Conservation (phyloP, 2,888 invertebrate genomes). For the Laspeyria flexula region DNA sequence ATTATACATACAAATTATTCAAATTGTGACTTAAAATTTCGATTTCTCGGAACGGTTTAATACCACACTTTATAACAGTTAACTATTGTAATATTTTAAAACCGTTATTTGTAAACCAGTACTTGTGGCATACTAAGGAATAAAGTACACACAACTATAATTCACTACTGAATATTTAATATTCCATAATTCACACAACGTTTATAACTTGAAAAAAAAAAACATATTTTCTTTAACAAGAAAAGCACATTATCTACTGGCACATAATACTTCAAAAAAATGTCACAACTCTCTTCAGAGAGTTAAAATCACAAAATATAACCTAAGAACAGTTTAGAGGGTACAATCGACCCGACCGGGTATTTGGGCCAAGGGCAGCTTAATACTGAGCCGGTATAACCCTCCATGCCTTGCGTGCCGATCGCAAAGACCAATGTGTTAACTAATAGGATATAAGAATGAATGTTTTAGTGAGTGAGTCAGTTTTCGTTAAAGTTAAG, state of each 20-base stretch:
- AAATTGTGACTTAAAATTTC: too few species aligned
- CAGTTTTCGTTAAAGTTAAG: not conserved
- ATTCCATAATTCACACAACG: too few species aligned
- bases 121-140: too few species aligned
- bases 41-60: too few species aligned
- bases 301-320: slow-evolving; percentile 1
- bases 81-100: too few species aligned
- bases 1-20: too few species aligned
- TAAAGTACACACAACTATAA: too few species aligned
- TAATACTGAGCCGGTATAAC: slow-evolving; percentile 21
- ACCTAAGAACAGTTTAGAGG: slow-evolving; percentile 13
- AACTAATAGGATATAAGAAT: slow-evolving; percentile 1
- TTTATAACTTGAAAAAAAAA: too few species aligned
- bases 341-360: slow-evolving; percentile 34
- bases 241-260: not conserved
- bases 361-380: slow-evolving; percentile 50
- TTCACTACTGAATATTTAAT: too few species aligned
- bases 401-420: slow-evolving; percentile 17
- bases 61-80: too few species aligned
- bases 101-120: too few species aligned
- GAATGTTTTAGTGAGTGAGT: not conserved
- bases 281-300: not conserved
- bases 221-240: too few species aligned
- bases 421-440: slow-evolving; percentile 1
- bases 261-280: not conserved